Base-by-base conservation (phyloP, 2,888 invertebrate species). In the Nysson spinosus region DNA sequence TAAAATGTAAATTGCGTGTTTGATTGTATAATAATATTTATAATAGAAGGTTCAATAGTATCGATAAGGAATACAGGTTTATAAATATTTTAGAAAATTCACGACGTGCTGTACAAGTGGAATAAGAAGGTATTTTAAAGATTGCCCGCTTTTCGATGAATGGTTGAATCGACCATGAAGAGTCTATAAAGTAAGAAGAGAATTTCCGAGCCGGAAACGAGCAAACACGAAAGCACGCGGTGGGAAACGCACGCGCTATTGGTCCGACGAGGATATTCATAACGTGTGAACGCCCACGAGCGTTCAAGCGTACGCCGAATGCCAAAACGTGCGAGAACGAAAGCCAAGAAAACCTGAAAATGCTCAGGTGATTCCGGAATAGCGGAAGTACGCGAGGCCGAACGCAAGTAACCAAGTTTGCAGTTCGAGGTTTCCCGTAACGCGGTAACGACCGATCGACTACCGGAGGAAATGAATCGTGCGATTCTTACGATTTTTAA, bases 281-380 rank as follows among this genome's bases (percentile, higher is more conserved):
- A 78, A 80, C 78, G 77, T 79, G 78, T 76, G 79, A 79, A 76
- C 78, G 75, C 70, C 71, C 77, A 72, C 62, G 77, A 69, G 69
- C 72, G 75, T 68, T 79, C 78, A 72, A 78, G 79, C 75, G 74
- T 77, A 69, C 72, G 52, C 52, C 67, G 74, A 72, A 72, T 78
- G 69, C 62, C 70, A 69, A 68, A 70, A 79, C 76, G 81, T 75
- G 81, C 70, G 65, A 69, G 60, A 73, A 72, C 71, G 66, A 68
- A 75, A 68, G 71, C 67, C 66, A 55, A 67, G 77, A 42, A 77
- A 76, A 65, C 55, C 60, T 40, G 57, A 69, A 58, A 61, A 34
- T 55, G 61, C 61, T 56, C 71, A 70, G 71, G 71, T 71, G 71
- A 71, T 69, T 47, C 68, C 63, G 58, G 49, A 43, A 55, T 47